phyloP scores from a whole-genome alignment of 1,140 invertebrate genomes.

The Diprion similis region DNA sequence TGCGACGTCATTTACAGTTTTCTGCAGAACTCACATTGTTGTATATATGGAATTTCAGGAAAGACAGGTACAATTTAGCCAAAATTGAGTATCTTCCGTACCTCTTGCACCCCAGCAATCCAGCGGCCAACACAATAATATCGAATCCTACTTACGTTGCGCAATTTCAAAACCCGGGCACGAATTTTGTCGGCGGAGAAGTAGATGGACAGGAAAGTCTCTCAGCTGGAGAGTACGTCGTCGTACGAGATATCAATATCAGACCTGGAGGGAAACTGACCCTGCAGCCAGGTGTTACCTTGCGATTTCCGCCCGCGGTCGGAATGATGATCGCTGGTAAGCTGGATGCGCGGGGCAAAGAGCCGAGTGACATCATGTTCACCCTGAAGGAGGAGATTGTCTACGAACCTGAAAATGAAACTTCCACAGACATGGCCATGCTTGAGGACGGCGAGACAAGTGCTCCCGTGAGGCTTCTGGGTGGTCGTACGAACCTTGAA shows the following conservation, averaged over 20 bases:
- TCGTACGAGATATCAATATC: conserved; percentile 90
- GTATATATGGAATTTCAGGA: conserved; percentile 62
- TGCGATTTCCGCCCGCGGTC: conserved; percentile 88
- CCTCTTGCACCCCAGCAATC: conserved; percentile 83
- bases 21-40: conserved; percentile 9
- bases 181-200: conserved; percentile 83
- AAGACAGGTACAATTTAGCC: conserved; percentile 91
- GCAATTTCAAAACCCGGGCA: conserved; percentile 72
- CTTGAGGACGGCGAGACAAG: conserved; percentile 55
- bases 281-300: conserved; percentile 84
- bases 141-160: conserved; percentile 77
- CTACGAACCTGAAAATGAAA: conserved; percentile 69
- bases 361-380: conserved; percentile 78
- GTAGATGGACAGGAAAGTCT: conserved; percentile 86
- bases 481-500: conserved; percentile 76
- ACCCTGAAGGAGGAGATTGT: conserved; percentile 78
- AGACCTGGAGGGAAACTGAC: conserved; percentile 86
- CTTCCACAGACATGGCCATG: conserved; percentile 44
- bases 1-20: not conserved
- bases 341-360: conserved; percentile 80
- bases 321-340: conserved; percentile 97
- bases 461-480: conserved; percentile 77
- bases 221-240: conserved; percentile 80
- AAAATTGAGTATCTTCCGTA: conserved; percentile 88
- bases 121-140: conserved; percentile 78